phyloP scores from a whole-genome alignment of 2,888 invertebrate species.

The Melanchra persicariae region DNA sequence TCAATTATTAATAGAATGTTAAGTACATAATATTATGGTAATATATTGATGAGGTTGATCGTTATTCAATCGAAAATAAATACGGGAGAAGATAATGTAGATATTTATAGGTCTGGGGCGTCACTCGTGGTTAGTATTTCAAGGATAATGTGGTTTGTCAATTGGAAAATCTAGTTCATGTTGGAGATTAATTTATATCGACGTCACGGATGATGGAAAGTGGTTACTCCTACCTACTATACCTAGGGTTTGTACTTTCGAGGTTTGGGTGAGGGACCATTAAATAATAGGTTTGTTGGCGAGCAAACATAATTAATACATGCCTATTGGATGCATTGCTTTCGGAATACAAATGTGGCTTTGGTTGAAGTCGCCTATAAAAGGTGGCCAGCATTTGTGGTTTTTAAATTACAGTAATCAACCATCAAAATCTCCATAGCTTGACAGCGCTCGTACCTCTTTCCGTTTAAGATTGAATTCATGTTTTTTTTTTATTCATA shows the following conservation, averaged over 20 bases:
- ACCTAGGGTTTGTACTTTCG: background rate
- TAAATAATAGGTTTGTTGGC: too few species aligned
- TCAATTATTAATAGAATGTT: conserved; percentile 47
- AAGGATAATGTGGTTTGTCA: conserved; percentile 11
- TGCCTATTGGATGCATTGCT: too few species aligned
- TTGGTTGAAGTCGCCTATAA: too few species aligned
- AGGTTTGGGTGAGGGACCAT: too few species aligned
- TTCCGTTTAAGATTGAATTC: too few species aligned
- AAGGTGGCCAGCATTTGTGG: too few species aligned
- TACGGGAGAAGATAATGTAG: conserved; percentile 29
- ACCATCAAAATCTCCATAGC: too few species aligned
- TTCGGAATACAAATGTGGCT: too few species aligned
- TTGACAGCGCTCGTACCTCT: too few species aligned
- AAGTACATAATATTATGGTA: conserved; percentile 57
- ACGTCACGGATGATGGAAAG: background rate
- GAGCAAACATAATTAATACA: too few species aligned
- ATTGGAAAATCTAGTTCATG: conserved; percentile 31
- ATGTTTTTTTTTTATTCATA: too few species aligned
- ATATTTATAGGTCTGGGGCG: conserved; percentile 45
- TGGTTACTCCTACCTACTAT: background rate
- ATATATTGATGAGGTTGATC: conserved; percentile 44
- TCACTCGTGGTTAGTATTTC: conserved; percentile 19
- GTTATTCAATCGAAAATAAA: conserved; percentile 58
- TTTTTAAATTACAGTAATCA: conserved; percentile 32
- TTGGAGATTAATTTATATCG: conserved; percentile 13